A percentile compares a stretch with the other conserved stretches of the same genome.
These are phyloP conservation scores for Aethina tumida DNA, from an alignment of 1,140 invertebrate species.

Conservation along the genomic window DNA sequence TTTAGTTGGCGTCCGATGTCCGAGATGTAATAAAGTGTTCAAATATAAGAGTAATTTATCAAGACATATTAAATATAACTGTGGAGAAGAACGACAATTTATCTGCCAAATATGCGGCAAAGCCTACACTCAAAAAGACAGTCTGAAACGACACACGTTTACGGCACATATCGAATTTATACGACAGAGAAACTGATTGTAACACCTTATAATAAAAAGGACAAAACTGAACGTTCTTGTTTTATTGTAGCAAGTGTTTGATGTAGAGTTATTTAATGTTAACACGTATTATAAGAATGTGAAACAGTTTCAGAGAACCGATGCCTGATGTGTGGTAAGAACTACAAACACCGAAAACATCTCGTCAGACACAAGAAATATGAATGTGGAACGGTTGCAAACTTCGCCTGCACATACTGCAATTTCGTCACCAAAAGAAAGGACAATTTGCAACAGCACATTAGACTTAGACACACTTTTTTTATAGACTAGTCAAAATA, in stretches of 20 bases:
- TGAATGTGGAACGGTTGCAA: conserved; percentile 31
- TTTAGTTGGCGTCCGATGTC: too few relatives aligned
- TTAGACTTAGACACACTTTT: too few relatives aligned
- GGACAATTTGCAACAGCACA: conserved; percentile 3
- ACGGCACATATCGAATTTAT: not conserved
- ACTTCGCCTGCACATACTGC: conserved; percentile 36
- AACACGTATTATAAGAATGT: too few relatives aligned
- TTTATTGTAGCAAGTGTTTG: too few relatives aligned
- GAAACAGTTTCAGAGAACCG: too few relatives aligned
- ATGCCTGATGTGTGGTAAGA: conserved; percentile 16
- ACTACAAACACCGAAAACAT: conserved; percentile 18
- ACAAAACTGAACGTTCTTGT: too few relatives aligned
- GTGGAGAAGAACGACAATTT: conserved; percentile 41
- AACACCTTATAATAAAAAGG: too few relatives aligned
- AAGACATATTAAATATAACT: conserved; percentile 17
- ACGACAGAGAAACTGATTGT: too few relatives aligned
- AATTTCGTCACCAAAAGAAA: conserved; percentile 4
- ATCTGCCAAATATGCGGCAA: conserved; percentile 30
- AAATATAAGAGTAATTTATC: conserved; percentile 4
- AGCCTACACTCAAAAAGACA: not conserved
- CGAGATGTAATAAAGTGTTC: not conserved
- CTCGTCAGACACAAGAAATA: conserved; percentile 18
- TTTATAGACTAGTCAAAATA: too few relatives aligned
- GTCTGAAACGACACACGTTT: not conserved
- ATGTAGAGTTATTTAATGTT: too few relatives aligned